Base-by-base conservation (phyloP, 1,140 invertebrate species). In the Hyles vespertilio region DNA sequence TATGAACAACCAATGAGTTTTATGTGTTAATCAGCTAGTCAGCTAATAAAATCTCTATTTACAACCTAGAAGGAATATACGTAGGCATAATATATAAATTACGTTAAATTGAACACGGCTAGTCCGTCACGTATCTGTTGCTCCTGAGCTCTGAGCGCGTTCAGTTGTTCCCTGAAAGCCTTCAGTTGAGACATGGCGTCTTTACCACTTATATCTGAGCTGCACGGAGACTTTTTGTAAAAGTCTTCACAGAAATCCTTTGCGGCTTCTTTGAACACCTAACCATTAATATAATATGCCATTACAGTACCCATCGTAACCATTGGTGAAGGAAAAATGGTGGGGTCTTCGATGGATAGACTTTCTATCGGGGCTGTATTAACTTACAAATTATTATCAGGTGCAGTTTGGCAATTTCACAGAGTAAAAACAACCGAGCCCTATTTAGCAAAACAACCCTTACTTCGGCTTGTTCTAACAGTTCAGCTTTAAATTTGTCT, bases 401-500 rank as follows among this genome's bases (percentile, higher is more conserved):
- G 22, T 22, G 22, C 22, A 22, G 22, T 22, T 22, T 2, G 2
- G 22, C 2, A 22, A 22, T 1, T 22, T 22, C 2, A 2, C 4
- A 1, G 36, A 40, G 36, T 40, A 40, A 40, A 40, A 40, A 40
- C 36, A 40, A 40, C 3, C 36, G 0, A 5, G 8, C 5, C 36
- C 4, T 5, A 5, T 0, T 40, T 5, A 40, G 36, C 1, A 40
- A 8, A 12, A 6, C 22, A 45, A 58, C 22, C 11, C 0, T 66
- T 79, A 89, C 84, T 63, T 93, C 91, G 3, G 93, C 91, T 74
- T 94, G 91, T 60, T 91, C 89, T 12, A 95, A 72, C 5, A 95
- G 84, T 66, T 92, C 90, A 43, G 90, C 89, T 83, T 93, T 94
- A 81, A 96, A 95, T 67, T 92, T 92, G 65, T 95, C 94, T 89